These are phyloP conservation scores for Rhombomys opimus DNA, from an alignment of 2,113 vertebrate genomes.

Conservation along the genomic window DNA sequence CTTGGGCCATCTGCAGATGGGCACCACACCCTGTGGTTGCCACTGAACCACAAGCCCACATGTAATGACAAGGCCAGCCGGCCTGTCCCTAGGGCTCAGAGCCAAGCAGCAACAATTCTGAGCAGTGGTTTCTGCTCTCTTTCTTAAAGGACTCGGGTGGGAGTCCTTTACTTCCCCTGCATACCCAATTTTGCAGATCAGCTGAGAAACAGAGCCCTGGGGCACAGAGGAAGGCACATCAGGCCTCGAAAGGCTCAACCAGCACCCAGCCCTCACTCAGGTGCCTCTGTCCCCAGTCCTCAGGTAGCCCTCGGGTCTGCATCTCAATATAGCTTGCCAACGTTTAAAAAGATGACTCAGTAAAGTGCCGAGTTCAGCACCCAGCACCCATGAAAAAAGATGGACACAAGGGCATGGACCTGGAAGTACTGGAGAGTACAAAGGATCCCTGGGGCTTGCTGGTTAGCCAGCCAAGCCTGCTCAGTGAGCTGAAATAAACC, in stretches of 20 bases:
- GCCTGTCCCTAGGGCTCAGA: neutral
- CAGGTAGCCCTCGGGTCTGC: accelerated
- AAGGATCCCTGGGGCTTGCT: neutral
- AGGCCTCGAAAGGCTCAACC: accelerated
- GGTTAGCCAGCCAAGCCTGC: neutral
- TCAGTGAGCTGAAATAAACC: neutral
- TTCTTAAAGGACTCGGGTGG: neutral
- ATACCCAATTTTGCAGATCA: neutral
- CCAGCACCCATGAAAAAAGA: neutral
- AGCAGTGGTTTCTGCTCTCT: neutral
- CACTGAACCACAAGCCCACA: neutral
- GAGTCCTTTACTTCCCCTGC: accelerated
- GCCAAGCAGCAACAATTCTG: neutral
- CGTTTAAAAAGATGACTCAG: neutral
- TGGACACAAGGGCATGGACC: neutral
- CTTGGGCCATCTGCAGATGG: neutral
- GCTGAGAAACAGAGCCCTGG: neutral
- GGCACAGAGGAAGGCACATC: neutral
- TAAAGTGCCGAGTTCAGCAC: too few relatives aligned
- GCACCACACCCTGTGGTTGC: neutral
- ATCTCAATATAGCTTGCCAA: neutral
- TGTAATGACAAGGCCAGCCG: neutral
- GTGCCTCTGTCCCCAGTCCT: neutral
- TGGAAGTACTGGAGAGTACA: neutral
- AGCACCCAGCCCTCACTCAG: accelerated